These are phyloP conservation scores for Anseranas semipalmata DNA, from an alignment of 2,113 vertebrate genomes.

Conservation along the genomic window DNA sequence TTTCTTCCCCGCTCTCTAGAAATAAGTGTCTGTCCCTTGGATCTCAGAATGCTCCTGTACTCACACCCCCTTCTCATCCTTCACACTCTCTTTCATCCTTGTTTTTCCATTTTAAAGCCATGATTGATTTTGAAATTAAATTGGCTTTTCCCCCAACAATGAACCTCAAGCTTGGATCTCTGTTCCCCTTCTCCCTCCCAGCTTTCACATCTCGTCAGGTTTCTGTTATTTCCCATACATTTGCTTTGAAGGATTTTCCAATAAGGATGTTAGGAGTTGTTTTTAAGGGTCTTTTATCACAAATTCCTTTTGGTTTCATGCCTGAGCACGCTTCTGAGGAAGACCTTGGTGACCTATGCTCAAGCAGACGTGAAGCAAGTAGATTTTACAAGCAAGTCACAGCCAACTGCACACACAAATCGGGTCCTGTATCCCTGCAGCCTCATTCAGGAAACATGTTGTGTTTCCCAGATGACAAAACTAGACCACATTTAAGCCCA, in stretches of 20 bases:
- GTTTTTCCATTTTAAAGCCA: not conserved
- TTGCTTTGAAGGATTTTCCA: slow-evolving; percentile 40
- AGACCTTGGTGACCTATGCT: not conserved
- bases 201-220: not conserved
- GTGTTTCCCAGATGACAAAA: not conserved
- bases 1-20: not conserved
- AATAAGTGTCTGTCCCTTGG: not conserved
- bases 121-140: slow-evolving; percentile 2
- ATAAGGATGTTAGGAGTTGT: not conserved
- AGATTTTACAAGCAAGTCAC: not conserved
- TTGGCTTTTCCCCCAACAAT: not conserved
- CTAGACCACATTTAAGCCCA: not conserved
- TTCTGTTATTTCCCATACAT: not conserved
- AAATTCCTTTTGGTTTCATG: slow-evolving; percentile 38
- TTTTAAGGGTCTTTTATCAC: slow-evolving; percentile 29
- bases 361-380: not conserved
- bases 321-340: not conserved
- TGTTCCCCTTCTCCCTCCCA: not conserved
- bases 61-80: not conserved
- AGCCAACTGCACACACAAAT: not conserved
- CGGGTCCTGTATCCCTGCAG: not conserved
- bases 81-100: not conserved
- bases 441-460: not conserved
- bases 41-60: not conserved
- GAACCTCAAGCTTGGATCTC: not conserved